A percentile compares a stretch with the other conserved stretches of the same genome.
phyloP scores from a whole-genome alignment of 2,797 vertebrate genomes.

The Anisognathus igniventris region DNA sequence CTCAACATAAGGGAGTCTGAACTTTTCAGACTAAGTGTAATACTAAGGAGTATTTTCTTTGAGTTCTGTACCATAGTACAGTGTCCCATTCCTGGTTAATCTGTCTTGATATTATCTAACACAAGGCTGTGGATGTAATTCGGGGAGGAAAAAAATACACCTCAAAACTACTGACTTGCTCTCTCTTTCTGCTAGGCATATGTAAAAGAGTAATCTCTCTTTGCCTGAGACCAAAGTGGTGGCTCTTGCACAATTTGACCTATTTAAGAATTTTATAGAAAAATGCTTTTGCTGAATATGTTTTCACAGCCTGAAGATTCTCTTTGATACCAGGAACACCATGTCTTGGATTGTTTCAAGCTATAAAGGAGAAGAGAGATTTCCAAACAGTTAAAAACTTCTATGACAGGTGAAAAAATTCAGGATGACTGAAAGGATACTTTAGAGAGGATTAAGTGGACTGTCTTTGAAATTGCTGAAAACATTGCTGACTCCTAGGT shows the following conservation, averaged over 20 bases:
- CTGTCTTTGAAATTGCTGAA: neutral
- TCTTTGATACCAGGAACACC: neutral
- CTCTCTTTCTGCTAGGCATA: neutral
- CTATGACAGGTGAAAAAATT: neutral
- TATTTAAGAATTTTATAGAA: neutral
- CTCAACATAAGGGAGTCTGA: neutral
- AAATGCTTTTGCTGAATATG: neutral
- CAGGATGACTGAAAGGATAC: neutral
- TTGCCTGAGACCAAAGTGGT: neutral
- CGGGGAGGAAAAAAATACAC: neutral
- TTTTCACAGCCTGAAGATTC: neutral
- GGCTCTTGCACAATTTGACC: neutral
- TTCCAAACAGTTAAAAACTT: neutral
- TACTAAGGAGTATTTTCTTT: neutral
- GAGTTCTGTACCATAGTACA: fast-evolving
- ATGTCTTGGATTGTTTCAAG: neutral
- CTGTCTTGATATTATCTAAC: neutral
- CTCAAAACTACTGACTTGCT: neutral
- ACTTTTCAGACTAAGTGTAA: neutral
- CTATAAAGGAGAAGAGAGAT: neutral
- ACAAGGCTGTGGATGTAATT: neutral
- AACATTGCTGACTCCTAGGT: neutral
- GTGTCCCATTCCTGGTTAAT: neutral
- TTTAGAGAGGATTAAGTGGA: neutral
- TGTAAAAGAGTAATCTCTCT: neutral